Base-by-base conservation (phyloP, 2,888 invertebrate genomes). In the Parthenolecanium corni region DNA sequence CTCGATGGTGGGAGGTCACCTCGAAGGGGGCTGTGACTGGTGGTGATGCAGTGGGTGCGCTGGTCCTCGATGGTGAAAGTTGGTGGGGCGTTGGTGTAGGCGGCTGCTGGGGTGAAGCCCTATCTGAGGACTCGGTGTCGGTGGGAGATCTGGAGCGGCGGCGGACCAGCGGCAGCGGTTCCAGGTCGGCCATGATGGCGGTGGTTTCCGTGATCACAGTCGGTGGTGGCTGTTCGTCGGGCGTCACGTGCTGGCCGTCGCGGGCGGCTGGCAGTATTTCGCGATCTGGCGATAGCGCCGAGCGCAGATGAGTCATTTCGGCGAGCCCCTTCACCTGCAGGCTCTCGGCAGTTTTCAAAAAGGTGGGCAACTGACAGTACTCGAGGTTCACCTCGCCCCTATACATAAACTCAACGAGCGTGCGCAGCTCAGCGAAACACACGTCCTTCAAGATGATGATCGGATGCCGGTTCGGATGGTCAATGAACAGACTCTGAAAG, bases 361-460 rank as follows among this genome's bases (percentile, higher is more conserved):
- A 82, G 71, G 89, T 87, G 74, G 89, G 88, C 74, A 91, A 81
- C 79, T 89, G 89, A 79, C 89, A 89, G 77, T 89, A 89, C 79
- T 90, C 89, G 73, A 92, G 89, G 85, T 90, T 90, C 72, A 92
- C 91, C 78, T 92, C 91, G 73, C 91, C 91, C 77, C 89, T 88
- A 82, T 92, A 92, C 91, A 92, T 92, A 83, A 91, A 92, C 82
- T 91, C 90, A 75, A 92, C 86, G 74, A 92, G 83, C 70, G 91
- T 91, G 75, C 89, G 82, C 73, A 92, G 80, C 78, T 91, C 91
- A 74, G 86, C 81, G 76, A 89, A 86, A 73, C 88, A 85, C 74
- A 91, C 91, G 89, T 92, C 91, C 78, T 91, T 91, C 72, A 92
- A 82, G 76, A 92, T 91, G 76, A 92, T 90, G 75, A 92, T 92